These are phyloP conservation scores for Euclidia mi DNA, from an alignment of 2,888 invertebrate genomes.

Conservation along the genomic window DNA sequence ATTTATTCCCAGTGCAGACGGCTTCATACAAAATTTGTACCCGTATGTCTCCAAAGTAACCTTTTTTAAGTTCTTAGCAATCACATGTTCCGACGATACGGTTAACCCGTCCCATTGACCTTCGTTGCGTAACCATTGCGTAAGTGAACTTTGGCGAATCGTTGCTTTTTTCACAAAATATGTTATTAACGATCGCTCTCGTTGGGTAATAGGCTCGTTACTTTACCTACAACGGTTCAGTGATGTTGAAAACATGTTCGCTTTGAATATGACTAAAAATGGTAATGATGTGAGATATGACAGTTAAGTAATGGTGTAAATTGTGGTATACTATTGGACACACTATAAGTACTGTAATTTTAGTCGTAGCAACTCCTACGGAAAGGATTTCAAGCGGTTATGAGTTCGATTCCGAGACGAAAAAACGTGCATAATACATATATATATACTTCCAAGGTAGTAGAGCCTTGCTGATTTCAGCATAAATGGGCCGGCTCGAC, in stretches of 20 bases:
- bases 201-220: constrained; percentile 13
- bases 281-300: background rate
- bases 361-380: too few species aligned
- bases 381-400: too few species aligned
- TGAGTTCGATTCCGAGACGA: too few species aligned
- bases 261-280: background rate
- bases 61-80: constrained; percentile 35
- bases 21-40: background rate
- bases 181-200: constrained; percentile 16
- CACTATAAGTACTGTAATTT: too few species aligned
- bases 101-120: constrained; percentile 21
- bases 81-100: constrained; percentile 17
- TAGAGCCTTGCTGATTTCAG: too few species aligned
- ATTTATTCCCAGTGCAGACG: too few species aligned
- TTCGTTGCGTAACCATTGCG: constrained; percentile 33
- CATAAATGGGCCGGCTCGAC: too few species aligned
- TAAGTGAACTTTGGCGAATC: constrained; percentile 22
- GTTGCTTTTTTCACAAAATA: constrained; percentile 16
- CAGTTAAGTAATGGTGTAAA: background rate
- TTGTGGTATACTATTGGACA: too few species aligned
- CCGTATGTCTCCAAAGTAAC: constrained; percentile 26
- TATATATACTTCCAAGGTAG: too few species aligned
- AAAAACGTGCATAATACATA: too few species aligned
- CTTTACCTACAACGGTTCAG: constrained; percentile 1
- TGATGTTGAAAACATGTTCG: background rate